Conservation (phyloP, 2,113 vertebrate genomes). For the Onychostruthus taczanowskii region DNA sequence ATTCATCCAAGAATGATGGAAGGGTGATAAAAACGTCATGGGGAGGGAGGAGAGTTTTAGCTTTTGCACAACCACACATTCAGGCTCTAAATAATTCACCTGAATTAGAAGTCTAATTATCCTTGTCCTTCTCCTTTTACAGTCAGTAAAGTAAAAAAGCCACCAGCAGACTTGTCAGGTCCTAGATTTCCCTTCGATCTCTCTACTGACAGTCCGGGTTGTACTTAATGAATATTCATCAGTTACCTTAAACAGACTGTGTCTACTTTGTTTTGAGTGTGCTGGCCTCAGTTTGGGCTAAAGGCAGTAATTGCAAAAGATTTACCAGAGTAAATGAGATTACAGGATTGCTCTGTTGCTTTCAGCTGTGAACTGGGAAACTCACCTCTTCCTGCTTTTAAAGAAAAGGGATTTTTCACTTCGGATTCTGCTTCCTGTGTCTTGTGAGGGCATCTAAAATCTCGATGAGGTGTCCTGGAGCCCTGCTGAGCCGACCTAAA, state of each 20-base stretch:
- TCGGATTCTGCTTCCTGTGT: not conserved
- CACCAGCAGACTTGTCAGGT: not conserved
- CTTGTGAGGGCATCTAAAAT: not conserved
- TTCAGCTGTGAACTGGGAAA: not conserved
- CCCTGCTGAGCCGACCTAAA: not conserved
- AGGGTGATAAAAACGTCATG: not conserved
- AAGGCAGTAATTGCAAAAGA: not conserved
- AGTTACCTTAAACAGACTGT: rapidly evolving
- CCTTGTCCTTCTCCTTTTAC: not conserved
- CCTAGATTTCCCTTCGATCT: not conserved
- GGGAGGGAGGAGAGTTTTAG: not conserved
- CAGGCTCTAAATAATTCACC: not conserved
- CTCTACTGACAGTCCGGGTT: not conserved
- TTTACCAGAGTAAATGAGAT: not conserved
- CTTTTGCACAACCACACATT: not conserved
- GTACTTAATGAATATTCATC: not conserved
- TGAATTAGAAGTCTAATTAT: not conserved
- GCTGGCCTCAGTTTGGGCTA: not conserved
- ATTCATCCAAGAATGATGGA: not conserved
- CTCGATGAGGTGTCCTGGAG: rapidly evolving
- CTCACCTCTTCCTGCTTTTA: not conserved
- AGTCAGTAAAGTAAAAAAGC: not conserved
- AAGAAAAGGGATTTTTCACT: not conserved
- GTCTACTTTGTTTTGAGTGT: not conserved
- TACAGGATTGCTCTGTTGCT: not conserved